phyloP scores from a whole-genome alignment of 2,797 vertebrate species.

The Gadopsis bispinosus region DNA sequence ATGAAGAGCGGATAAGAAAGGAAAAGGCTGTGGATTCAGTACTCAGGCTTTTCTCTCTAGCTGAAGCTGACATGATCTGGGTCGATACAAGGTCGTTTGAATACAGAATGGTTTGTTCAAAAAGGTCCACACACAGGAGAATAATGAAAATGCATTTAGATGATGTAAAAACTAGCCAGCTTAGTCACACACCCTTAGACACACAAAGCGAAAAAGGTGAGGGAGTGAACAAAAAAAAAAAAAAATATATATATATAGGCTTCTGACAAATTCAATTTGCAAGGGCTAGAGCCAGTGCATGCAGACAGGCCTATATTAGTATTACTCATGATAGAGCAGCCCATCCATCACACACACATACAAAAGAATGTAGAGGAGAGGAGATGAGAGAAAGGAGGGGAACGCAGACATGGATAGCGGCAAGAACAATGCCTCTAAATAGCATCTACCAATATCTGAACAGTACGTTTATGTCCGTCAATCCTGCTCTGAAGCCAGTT shows the following conservation, averaged over 20 bases:
- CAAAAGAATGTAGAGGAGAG: constrained; percentile 45
- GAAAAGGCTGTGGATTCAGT: constrained; percentile 17
- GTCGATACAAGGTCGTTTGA: constrained; percentile 49
- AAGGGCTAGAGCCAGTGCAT: constrained; percentile 60
- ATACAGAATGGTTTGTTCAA: constrained; percentile 37
- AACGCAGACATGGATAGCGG: constrained; percentile 31
- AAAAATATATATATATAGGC: constrained; percentile 30
- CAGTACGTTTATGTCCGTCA: constrained; percentile 18
- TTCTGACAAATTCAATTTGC: constrained; percentile 80
- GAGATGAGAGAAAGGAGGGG: constrained; percentile 45
- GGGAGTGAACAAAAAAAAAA: constrained; percentile 43
- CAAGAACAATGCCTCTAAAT: constrained; percentile 51
- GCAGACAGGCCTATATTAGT: constrained; percentile 77
- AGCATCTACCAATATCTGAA: constrained; percentile 24
- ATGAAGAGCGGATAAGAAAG: constrained; percentile 34
- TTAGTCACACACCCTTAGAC: constrained; percentile 47
- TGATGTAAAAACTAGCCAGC: constrained; percentile 49
- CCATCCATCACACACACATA: constrained; percentile 71
- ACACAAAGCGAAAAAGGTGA: constrained; percentile 46
- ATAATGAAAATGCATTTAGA: constrained; percentile 35
- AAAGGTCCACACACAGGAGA: constrained; percentile 13
- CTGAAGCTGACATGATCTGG: constrained; percentile 41
- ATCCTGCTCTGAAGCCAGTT: constrained; percentile 2
- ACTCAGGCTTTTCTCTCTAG: constrained; percentile 17
- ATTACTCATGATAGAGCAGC: constrained; percentile 77